Evolutionary conservation across 2,797 vertebrate species (phyloP), one percentile per base, ranked within the genome.

Genomic region (Benthosema pterotum): DNA sequence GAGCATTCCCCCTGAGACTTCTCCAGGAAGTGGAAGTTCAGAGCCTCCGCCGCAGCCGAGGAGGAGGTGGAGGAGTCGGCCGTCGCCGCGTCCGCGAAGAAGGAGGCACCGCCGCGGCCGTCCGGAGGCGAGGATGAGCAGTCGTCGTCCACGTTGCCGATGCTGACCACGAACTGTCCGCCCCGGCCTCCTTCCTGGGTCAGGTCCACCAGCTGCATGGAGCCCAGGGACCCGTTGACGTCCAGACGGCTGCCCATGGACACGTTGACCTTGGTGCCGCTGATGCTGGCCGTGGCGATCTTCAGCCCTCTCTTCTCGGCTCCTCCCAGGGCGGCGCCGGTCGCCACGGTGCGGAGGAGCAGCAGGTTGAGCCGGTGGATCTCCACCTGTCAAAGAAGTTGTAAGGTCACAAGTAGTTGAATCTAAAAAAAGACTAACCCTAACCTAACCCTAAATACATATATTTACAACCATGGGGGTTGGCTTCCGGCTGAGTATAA

Each of bases 261-360:
- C 60, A 97, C 93, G 0, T 97, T 97, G 38, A 99, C 95, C 77
- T 97, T 99, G 65, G 97, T 99, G 49, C 93, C 94, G 0, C 95
- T 94, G 22, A 99, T 92, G 77, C 97, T 98, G n/a, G 97, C 97
- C 0, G 97, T 99, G 4, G 97, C 98, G n/a, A 99, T 99, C 81
- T 99, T 99, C 57, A 95, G 87, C 25, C 95, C 96, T 0, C 90
- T 92, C 69, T 95, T 99, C 75, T 98, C 96, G 5, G 95, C 91
- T 0, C 94, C 92, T 1, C 94, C 92, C 1, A 93, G 72, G 69
- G 92, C 60, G 3, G 80, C 74, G 46, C 91, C 86, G 1, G 87
- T 89, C 25, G 91, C 92, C 49, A 98, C 93, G 0, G 97, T 99
- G 61, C 97, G 91, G 15, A 99, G 94, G 0, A 99, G 94, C 13